Conservation (phyloP, 2,113 vertebrate genomes). For the Dicrurus megarhynchus region DNA sequence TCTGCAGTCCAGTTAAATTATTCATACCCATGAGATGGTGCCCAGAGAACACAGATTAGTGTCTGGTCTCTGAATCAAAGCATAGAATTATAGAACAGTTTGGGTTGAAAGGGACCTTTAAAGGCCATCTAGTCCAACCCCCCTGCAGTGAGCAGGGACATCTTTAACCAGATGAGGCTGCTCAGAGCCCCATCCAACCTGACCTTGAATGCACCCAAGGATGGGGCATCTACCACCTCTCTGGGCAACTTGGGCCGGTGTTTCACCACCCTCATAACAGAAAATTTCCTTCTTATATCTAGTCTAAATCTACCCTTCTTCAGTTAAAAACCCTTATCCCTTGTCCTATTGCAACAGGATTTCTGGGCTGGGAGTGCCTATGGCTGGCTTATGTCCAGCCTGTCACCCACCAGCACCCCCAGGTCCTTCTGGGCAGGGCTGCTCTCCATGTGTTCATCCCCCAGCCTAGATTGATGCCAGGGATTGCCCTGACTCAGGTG, state of each 20-base stretch:
- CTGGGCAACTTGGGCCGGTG: not conserved
- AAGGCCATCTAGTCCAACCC: not conserved
- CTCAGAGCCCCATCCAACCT: not conserved
- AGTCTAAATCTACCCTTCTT: not conserved
- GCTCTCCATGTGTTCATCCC: not conserved
- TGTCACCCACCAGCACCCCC: not conserved
- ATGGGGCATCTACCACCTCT: not conserved
- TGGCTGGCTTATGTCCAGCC: not conserved
- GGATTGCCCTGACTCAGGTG: not conserved
- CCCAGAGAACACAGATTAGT: not conserved
- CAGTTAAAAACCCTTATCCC: not conserved
- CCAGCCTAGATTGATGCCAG: not conserved
- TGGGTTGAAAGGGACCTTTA: not conserved
- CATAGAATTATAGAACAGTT: not conserved
- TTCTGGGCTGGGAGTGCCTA: not conserved
- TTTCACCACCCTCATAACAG: not conserved
- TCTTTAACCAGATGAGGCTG: not conserved
- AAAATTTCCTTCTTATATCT: not conserved
- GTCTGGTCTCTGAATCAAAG: not conserved
- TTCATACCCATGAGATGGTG: not conserved
- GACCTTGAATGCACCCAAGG: not conserved
- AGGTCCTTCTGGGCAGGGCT: not conserved
- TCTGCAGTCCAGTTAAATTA: constrained; percentile 10
- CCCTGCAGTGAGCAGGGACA: not conserved
- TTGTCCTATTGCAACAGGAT: not conserved